Percentiles rank a stretch among this genome's conserved stretches.
Conservation (phyloP, 1,140 invertebrate species). For the Caenorhabditis remanei region DNA sequence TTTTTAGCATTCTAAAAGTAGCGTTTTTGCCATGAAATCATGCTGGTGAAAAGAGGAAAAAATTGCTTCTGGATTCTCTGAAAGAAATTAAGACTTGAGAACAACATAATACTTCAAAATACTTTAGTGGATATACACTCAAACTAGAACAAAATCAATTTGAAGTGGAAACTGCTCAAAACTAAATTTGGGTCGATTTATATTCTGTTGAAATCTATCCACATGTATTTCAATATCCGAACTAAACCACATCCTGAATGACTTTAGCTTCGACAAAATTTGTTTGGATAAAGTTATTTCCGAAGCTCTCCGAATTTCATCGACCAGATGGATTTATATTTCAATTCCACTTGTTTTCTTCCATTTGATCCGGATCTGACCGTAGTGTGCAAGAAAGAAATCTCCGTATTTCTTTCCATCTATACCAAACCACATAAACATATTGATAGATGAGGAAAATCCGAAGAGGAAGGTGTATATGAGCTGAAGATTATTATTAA, state of each 20-base stretch:
- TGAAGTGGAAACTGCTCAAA: no score
- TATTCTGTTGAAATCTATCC: no score
- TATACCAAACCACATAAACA: conserved; percentile 25
- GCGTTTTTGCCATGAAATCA: conserved; percentile 13
- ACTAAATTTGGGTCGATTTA: no score
- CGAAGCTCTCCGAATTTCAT: background rate
- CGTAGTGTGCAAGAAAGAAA: background rate
- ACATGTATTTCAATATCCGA: background rate
- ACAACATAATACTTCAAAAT: no score
- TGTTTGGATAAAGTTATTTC: conserved; percentile 24
- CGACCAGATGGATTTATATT: conserved; percentile 52
- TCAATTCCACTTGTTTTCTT: background rate
- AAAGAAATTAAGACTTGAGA: no score
- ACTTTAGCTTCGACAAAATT: background rate
- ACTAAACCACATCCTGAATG: background rate
- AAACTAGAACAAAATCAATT: no score
- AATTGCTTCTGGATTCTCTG: no score
- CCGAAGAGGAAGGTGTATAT: no score
- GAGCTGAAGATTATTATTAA: conserved; percentile 14
- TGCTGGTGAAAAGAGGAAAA: background rate
- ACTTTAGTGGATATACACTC: no score
- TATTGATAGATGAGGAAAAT: background rate
- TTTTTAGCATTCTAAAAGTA: conserved; percentile 4
- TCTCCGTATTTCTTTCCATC: background rate
- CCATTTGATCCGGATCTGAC: background rate